Base-by-base conservation (phyloP, 2,113 vertebrate genomes). In the Aphyosemion australe region DNA sequence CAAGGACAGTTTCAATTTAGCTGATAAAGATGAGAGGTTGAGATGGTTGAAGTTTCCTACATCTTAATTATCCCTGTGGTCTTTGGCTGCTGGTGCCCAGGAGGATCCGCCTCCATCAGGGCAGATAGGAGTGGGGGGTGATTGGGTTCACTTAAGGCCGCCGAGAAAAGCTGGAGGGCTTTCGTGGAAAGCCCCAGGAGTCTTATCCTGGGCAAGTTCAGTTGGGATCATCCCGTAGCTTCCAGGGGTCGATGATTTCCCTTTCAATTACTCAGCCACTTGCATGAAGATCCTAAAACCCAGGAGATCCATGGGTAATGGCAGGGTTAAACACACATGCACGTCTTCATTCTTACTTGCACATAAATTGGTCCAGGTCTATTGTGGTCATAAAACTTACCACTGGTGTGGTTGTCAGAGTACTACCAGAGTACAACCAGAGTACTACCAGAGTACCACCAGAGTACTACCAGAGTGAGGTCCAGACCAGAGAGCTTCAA, bases 1-100 rank as follows among this genome's bases (percentile, higher is more conserved):
- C 89, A 90, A 90, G 89, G 89, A 85, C 84, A 46, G 49, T 79
- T 89, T 88, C 79, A 88, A 84, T 90, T 84, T 87, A 88, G 83
- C 84, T 80, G 89, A 87, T 89, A 82, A 83, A 86, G 81, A 90
- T 84, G 84, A 85, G 84, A 86, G 72, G 67, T 51, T 72, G 62
- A 63, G 47, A 47, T 49, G 80, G 73, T 63, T 76, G 78, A 83
- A 78, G 73, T 69, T 83, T 80, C 55, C 79, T 76, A 77, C 79
- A 80, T 80, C 84, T 86, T 84, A 82, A 88, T 90, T 87, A 88
- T 81, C 65, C 72, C 69, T 41, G 20, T 72, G 56, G 34, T 68
- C 80, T 84, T 71, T 63, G 69, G 54, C 56, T 69, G 26, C 43
- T 45, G 52, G 59, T 8, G 42, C 68, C 49, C 66, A 9, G n/a